Evolutionary conservation across 2,888 invertebrate genomes (phyloP), one percentile per base, ranked within the genome.

Genomic region (Torymus texanus): DNA sequence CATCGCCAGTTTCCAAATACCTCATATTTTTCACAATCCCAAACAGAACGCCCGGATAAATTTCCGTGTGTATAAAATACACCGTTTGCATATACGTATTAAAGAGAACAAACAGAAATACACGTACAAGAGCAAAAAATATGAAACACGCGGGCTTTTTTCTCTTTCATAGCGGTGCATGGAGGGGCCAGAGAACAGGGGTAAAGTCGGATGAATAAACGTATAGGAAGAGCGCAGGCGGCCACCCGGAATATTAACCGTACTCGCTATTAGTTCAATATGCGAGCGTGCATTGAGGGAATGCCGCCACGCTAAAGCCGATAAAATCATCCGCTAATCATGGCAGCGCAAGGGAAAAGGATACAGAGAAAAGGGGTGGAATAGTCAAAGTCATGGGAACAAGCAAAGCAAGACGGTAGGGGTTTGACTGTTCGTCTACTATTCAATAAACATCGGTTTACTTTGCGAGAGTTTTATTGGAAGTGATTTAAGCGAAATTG

Each of bases 281-380:
- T 78, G 82, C 81, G 59, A 11, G 18, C 16, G 62, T 82, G 80
- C 83, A 83, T 82, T 81, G 83, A 82, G 80, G 76, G 78, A 78
- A 80, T 74, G 18, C 29, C 80, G 75, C 29, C 16, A 13, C 14
- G 18, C 10, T 41, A 8, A 41, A 76, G 79, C 76, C 82, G 84
- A 83, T 84, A 84, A 84, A 85, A 85, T 85, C 83, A 82, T 84
- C 83, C 83, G 68, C 83, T 83, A 84, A 85, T 85, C 84, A 85
- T 84, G 83, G 81, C 81, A 78, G 59, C 83, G 41, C 8, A 41
- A 41, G 8, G 41, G 41, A 41, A 41, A 41, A 41, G 41, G 41
- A 41, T 5, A 4, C 29, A 29, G 29, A 29, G 5, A 29, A 8
- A 29, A 5, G 29, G 41, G 8, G 8, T 41, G 41, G 8, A 41